Evolutionary conservation across 1,140 invertebrate genomes (phyloP).

Genomic region (Dendroctonus ponderosae): DNA sequence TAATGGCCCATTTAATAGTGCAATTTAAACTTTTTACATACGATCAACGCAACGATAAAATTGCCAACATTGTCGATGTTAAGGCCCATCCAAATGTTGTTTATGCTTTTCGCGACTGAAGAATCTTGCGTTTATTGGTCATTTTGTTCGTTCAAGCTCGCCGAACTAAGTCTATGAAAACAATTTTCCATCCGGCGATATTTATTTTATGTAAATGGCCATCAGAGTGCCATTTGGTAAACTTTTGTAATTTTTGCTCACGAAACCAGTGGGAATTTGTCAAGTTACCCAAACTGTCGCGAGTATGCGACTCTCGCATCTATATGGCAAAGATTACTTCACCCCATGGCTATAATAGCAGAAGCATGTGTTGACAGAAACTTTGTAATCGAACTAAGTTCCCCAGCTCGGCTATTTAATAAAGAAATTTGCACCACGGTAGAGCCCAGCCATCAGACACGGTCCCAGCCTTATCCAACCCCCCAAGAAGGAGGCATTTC

Average conservation of each 20-base stretch:
- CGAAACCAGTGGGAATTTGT: slow-evolving; percentile 7
- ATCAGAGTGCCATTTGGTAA: slow-evolving; percentile 4
- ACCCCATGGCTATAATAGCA: slow-evolving; percentile 21
- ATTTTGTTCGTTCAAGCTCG: too few relatives aligned
- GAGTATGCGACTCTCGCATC: not conserved
- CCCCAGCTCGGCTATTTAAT: slow-evolving; percentile 22
- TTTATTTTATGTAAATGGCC: not conserved
- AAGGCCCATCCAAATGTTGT: too few relatives aligned
- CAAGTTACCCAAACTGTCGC: slow-evolving; percentile 3
- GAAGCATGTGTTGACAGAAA: slow-evolving; percentile 28
- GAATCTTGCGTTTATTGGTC: too few relatives aligned
- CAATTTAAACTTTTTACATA: slow-evolving; percentile 8
- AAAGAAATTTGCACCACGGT: slow-evolving; percentile 23
- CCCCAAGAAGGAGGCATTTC: slow-evolving; percentile 6
- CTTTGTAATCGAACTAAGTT: slow-evolving; percentile 29
- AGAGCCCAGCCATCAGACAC: slow-evolving; percentile 8
- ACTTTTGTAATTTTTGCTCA: slow-evolving; percentile 14
- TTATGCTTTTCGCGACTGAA: too few relatives aligned
- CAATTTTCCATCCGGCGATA: too few relatives aligned
- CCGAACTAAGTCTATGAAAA: too few relatives aligned
- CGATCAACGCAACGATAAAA: not conserved
- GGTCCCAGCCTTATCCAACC: not conserved
- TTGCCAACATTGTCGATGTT: too few relatives aligned
- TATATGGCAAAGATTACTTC: slow-evolving; percentile 15
- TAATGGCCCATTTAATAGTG: slow-evolving; percentile 10